Conservation (phyloP, 2,888 invertebrate species). For the Parthenolecanium corni region DNA sequence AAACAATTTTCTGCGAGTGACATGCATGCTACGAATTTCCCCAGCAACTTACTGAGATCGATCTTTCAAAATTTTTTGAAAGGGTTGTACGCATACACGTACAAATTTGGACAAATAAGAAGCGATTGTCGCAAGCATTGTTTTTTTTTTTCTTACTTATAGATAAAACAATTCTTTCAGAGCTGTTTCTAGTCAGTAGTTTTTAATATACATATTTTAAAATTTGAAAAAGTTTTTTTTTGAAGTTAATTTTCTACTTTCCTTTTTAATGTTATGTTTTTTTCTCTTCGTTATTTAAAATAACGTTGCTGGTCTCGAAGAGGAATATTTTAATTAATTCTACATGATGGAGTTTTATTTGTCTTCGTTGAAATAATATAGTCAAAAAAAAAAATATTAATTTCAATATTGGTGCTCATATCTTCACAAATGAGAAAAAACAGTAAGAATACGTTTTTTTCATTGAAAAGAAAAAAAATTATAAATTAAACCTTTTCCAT, state of each 20-base stretch:
- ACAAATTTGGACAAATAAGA: not conserved
- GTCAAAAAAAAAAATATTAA: too few species aligned
- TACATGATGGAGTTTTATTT: not conserved
- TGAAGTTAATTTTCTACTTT: slow-evolving; percentile 27
- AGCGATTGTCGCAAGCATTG: not conserved
- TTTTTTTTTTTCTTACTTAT: not conserved
- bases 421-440: not conserved
- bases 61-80: not conserved
- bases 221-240: slow-evolving; percentile 4
- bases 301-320: slow-evolving; percentile 17
- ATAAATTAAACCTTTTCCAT: not conserved
- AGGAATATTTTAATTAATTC: not conserved
- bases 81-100: not conserved
- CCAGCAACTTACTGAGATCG: not conserved
- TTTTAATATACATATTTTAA: slow-evolving; percentile 7
- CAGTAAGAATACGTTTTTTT: not conserved
- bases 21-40: not conserved
- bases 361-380: not conserved
- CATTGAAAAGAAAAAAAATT: not conserved
- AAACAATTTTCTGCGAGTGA: too few species aligned
- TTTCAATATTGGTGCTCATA: not conserved
- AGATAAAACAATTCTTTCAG: slow-evolving; percentile 14
- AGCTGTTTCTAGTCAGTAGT: slow-evolving; percentile 27
- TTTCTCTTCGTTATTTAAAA: slow-evolving; percentile 25
- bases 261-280: slow-evolving; percentile 25